Conservation (phyloP, 2,888 invertebrate species). For the Teleiodes luculella region DNA sequence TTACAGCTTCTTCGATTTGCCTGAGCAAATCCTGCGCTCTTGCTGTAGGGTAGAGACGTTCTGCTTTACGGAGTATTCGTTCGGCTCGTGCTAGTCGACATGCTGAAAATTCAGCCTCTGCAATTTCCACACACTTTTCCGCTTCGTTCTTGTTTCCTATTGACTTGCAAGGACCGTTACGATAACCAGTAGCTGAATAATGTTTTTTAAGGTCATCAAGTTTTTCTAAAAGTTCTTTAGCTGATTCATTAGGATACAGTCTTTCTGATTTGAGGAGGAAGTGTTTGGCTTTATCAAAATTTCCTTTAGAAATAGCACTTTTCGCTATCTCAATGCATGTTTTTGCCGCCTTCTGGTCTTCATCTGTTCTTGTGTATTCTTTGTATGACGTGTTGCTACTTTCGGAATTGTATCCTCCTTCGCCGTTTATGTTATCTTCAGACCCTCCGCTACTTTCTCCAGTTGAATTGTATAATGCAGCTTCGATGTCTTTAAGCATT, state of each 20-base stretch:
- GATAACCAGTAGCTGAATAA: neutral
- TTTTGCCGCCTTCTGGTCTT: neutral
- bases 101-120: neutral
- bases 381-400: neutral
- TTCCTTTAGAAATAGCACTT: constrained; percentile 81
- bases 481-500: neutral
- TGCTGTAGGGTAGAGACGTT: neutral
- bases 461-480: neutral
- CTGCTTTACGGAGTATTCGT: neutral
- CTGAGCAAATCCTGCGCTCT: neutral
- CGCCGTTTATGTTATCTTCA: neutral
- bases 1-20: neutral
- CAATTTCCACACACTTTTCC: neutral
- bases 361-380: neutral
- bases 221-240: constrained; percentile 75
- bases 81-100: neutral
- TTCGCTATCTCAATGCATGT: constrained; percentile 39
- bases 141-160: neutral
- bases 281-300: constrained; percentile 87
- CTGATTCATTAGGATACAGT: constrained; percentile 85
- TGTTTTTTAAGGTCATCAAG: neutral
- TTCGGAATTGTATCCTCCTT: neutral
- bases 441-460: neutral
- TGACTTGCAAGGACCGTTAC: neutral
- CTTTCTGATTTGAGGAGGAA: constrained; percentile 89